Percentiles rank a stretch among this genome's conserved stretches.
phyloP scores from a whole-genome alignment of 1,140 invertebrate genomes.

The Ceratosolen fusciceps region DNA sequence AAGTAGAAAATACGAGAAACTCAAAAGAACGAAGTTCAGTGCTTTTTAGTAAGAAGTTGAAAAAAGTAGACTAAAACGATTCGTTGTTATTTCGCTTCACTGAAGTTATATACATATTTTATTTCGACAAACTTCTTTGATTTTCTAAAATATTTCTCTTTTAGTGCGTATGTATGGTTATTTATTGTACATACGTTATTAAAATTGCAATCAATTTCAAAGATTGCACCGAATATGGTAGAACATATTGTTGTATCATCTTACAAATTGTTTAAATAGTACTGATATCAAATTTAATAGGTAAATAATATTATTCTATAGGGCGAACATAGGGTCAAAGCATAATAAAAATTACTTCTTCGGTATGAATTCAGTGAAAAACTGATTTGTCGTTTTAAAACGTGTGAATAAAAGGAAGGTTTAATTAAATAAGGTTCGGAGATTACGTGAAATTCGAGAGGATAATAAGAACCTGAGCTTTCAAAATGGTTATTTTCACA shows the following conservation, averaged over 20 bases:
- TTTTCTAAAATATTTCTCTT: constrained; percentile 13
- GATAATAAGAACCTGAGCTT: background rate
- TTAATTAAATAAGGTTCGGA: background rate
- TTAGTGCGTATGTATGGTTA: background rate
- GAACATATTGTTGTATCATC: background rate
- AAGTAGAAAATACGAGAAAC: constrained; percentile 44
- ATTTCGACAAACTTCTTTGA: constrained; percentile 41
- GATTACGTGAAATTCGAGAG: background rate
- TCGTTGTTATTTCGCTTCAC: constrained; percentile 47
- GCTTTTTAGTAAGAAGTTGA: constrained; percentile 38
- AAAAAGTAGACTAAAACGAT: constrained; percentile 40
- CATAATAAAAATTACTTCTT: constrained; percentile 1
- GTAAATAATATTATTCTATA: background rate
- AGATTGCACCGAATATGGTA: background rate
- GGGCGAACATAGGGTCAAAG: background rate
- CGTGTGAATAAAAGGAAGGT: background rate
- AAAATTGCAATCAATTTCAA: constrained; percentile 27
- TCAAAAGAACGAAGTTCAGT: constrained; percentile 38
- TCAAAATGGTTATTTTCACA: background rate
- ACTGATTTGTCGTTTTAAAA: background rate
- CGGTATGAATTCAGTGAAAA: background rate
- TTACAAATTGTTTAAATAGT: background rate
- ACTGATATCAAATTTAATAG: background rate
- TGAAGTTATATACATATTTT: constrained; percentile 41
- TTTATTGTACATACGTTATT: background rate